Percentiles rank a stretch among this genome's conserved stretches.
These are phyloP conservation scores for Molanna angustata DNA, from an alignment of 2,888 invertebrate genomes.

Conservation along the genomic window DNA sequence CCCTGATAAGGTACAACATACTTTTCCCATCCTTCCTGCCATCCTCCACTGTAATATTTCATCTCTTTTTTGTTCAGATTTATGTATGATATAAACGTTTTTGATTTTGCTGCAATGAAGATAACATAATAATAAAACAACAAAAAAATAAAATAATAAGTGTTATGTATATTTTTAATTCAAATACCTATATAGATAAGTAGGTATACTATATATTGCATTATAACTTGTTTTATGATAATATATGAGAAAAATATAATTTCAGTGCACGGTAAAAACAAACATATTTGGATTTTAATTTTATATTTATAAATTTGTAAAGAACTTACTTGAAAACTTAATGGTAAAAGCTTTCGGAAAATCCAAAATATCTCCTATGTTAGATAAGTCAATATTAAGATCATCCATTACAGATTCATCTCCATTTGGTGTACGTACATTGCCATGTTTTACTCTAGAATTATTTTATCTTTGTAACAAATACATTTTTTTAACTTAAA, in stretches of 20 bases:
- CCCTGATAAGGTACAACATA: conserved; percentile 34
- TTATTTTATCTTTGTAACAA: no score
- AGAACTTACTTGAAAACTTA: conserved; percentile 47
- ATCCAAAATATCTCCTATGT: conserved; percentile 45
- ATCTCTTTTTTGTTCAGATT: conserved; percentile 30
- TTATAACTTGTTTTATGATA: neutral
- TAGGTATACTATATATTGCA: no score
- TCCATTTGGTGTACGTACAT: conserved; percentile 49
- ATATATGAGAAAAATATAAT: neutral
- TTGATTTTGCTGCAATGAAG: conserved; percentile 32
- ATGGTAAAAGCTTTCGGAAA: conserved; percentile 51
- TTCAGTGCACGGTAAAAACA: neutral
- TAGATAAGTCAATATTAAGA: conserved; percentile 49
- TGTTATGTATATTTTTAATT: no score
- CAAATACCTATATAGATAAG: no score
- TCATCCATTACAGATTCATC: conserved; percentile 44
- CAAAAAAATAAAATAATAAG: no score
- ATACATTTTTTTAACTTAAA: no score
- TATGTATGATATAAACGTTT: conserved; percentile 33
- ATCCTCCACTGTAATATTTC: conserved; percentile 34
- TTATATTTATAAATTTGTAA: neutral
- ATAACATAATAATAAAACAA: neutral
- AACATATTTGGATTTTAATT: no score
- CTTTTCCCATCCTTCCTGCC: conserved; percentile 38
- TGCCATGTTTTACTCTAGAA: conserved; percentile 55